Conservation (phyloP, 2,888 invertebrate species). For the Agrilus biguttatus region DNA sequence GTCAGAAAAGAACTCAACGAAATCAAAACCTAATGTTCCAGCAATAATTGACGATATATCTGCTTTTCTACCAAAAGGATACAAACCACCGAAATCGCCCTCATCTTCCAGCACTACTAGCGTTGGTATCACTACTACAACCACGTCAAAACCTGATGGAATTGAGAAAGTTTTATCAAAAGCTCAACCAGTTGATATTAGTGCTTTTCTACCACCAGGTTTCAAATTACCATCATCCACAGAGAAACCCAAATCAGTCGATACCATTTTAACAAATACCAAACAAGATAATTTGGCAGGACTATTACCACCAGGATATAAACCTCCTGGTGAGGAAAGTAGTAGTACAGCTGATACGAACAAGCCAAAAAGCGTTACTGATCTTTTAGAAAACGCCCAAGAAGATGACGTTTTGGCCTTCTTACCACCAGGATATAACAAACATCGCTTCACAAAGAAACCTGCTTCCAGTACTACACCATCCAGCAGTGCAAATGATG, state of each 20-base stretch:
- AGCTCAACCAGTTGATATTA: constrained; percentile 33
- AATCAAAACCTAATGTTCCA: constrained; percentile 20
- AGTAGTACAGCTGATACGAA: constrained; percentile 23
- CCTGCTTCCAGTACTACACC: no score
- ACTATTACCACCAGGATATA: constrained; percentile 26
- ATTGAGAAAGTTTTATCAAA: constrained; percentile 11
- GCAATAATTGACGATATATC: constrained; percentile 39
- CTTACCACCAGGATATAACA: constrained; percentile 53
- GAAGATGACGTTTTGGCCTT: constrained; percentile 44
- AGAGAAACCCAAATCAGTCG: constrained; percentile 5
- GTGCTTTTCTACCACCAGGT: constrained; percentile 47
- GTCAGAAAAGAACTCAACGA: constrained; percentile 10
- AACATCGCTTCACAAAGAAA: constrained; percentile 7
- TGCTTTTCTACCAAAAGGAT: constrained; percentile 51
- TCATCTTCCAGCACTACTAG: constrained; percentile 8
- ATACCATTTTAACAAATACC: constrained; percentile 10
- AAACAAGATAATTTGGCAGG: constrained; percentile 18
- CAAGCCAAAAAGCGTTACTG: constrained; percentile 27
- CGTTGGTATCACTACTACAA: constrained; percentile 6
- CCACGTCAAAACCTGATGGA: constrained; percentile 4
- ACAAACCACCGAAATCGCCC: constrained; percentile 29
- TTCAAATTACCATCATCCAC: constrained; percentile 32
- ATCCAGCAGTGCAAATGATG: constrained; percentile 6
- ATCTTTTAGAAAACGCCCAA: constrained; percentile 33
- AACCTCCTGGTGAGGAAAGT: constrained; percentile 9